Base-by-base conservation (phyloP, 2,888 invertebrate genomes). In the Mythimna vitellina region DNA sequence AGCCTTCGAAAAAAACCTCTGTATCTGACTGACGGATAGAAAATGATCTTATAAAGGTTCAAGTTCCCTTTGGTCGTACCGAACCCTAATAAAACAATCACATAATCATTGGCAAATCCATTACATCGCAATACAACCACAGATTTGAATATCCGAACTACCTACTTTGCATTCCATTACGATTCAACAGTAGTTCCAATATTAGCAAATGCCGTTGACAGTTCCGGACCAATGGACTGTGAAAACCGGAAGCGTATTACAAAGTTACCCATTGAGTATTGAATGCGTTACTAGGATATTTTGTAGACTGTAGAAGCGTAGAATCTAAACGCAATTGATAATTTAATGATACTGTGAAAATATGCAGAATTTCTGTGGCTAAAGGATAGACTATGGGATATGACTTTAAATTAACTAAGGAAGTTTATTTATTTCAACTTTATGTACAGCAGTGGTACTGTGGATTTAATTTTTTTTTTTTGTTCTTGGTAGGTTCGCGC, bases 211-310 rank as follows among this genome's bases (percentile, higher is more conserved):
- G 70, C 65, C 68, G 65, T 70, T 68, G 63, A 73, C 78, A 77
- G 74, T 84, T 73, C 60, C 61, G 70, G 70, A 22, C 62, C 82
- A 86, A 57, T 84, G 74, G 61, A 64, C 82, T 79, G 81, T 84
- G 63, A 80, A 77, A 77, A 76, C 71, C 82, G 85, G 85, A 86
- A 81, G 66, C 60, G 60, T 32, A 54, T 62, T 29, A 73, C 64
- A 56, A 60, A 60, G 53, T 73, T 64, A 67, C 57, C 67, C 53
- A 68, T 80, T 80, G 35, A 62, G 38, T 54, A 58, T 68, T 38
- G 61, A 35, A 3, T 32, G 49, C 14, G 42, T 62, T 75, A 54
- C 65, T 75, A 54, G 35, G 42, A 75, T 70, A 72, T 72, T 58
- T 35, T 56, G 10, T 64, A 57, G 32, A 58, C 35, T 58, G 5